Percentiles rank a stretch among this genome's conserved stretches.
Evolutionary conservation across 2,113 vertebrate genomes (phyloP).

Genomic region (Corydoras sp.): DNA sequence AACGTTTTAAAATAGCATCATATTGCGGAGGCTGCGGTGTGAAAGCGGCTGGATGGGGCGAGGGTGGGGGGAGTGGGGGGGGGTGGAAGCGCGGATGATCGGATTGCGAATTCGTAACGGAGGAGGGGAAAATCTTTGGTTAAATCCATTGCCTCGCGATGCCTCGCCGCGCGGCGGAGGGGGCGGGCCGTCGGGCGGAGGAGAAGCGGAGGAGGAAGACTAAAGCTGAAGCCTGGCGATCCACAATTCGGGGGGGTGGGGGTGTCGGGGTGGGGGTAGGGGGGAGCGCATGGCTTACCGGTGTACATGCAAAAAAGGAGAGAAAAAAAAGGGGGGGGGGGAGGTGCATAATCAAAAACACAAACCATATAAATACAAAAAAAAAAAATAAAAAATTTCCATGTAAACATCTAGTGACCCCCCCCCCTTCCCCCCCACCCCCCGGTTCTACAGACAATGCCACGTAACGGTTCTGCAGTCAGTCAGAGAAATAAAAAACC

Average conservation of each 20-base stretch:
- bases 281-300: background rate
- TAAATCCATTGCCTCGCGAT: slow-evolving; percentile 12
- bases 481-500: slow-evolving; percentile 28
- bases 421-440: background rate
- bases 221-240: slow-evolving; percentile 1
- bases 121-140: slow-evolving; percentile 29
- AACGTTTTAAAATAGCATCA: background rate
- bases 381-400: background rate
- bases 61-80: no score
- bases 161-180: background rate
- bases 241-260: no score
- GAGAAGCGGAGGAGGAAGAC: slow-evolving; percentile 28
- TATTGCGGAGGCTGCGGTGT: background rate
- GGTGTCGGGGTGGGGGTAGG: slow-evolving; percentile 1
- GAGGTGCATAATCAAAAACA: slow-evolving; percentile 35
- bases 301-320: background rate
- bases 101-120: no score
- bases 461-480: background rate
- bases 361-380: slow-evolving; percentile 28
- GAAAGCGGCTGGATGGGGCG: no score
- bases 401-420: slow-evolving; percentile 43
- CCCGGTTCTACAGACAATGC: background rate
- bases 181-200: background rate
- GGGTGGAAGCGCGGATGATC: no score
- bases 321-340: no score